Evolutionary conservation across 2,797 vertebrate species (phyloP).

Genomic region (Hafferia zeledoni): DNA sequence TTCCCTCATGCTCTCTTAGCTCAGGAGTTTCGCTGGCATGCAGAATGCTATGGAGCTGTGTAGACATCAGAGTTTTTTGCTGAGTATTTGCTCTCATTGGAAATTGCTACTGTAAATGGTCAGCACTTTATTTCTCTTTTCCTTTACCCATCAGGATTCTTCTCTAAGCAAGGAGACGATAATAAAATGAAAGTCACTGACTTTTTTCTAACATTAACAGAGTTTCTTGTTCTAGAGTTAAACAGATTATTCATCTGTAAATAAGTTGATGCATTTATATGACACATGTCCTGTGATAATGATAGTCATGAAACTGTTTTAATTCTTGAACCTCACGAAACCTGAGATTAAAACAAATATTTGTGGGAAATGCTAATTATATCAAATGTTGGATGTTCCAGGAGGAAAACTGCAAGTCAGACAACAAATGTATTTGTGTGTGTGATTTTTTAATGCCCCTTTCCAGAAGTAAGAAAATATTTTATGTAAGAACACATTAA

Average conservation of each 20-base stretch:
- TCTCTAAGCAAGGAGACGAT: not conserved
- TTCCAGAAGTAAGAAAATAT: not conserved
- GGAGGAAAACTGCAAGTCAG: not conserved
- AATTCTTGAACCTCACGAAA: not conserved
- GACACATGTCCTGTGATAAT: not conserved
- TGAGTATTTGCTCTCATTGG: not conserved
- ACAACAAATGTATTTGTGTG: not conserved
- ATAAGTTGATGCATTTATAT: not conserved
- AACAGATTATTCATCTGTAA: not conserved
- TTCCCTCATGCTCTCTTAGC: conserved; percentile 48
- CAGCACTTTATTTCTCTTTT: not conserved
- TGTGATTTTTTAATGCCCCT: not conserved
- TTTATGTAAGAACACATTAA: not conserved
- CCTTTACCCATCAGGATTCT: not conserved
- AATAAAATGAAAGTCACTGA: not conserved
- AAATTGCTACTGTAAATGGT: not conserved
- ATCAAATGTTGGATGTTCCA: not conserved
- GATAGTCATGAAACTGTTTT: not conserved
- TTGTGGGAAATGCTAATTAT: not conserved
- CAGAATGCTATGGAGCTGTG: conserved; percentile 62
- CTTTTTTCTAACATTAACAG: not conserved
- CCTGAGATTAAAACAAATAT: not conserved
- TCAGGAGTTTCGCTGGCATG: conserved; percentile 58
- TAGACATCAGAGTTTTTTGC: not conserved
- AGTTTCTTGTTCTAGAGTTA: not conserved